These are phyloP conservation scores for Lanistes nyassanus DNA, from an alignment of 1,140 invertebrate species.

Conservation along the genomic window DNA sequence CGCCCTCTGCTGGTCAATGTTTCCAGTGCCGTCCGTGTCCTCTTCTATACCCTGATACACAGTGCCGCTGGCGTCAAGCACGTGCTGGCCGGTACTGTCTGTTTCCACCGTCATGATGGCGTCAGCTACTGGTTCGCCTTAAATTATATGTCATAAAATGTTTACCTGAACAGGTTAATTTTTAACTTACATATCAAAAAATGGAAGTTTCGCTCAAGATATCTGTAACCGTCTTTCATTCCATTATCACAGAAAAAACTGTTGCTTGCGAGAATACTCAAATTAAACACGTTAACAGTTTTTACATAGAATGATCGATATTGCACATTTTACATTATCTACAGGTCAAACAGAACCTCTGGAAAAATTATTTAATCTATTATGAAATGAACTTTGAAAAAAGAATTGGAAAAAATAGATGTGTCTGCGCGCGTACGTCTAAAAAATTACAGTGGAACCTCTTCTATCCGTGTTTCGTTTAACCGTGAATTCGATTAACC, in stretches of 20 bases:
- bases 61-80: constrained; percentile 17
- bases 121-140: not conserved
- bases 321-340: no score
- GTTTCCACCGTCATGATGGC: constrained; percentile 15
- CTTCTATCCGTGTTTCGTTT: no score
- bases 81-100: constrained; percentile 1
- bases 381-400: no score
- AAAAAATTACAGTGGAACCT: no score
- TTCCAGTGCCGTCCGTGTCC: not conserved
- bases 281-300: not conserved
- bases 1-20: not conserved
- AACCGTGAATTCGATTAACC: no score
- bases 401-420: no score
- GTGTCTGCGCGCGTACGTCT: no score
- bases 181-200: not conserved
- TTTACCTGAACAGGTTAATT: not conserved
- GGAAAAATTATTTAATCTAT: no score
- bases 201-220: not conserved
- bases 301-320: not conserved
- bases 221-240: not conserved
- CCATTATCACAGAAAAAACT: not conserved
- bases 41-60: constrained; percentile 8
- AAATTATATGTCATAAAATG: no score
- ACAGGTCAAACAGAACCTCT: no score
- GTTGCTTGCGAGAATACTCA: not conserved